These are phyloP conservation scores for Anoplophora glabripennis DNA, from an alignment of 1,140 invertebrate genomes.

Conservation along the genomic window DNA sequence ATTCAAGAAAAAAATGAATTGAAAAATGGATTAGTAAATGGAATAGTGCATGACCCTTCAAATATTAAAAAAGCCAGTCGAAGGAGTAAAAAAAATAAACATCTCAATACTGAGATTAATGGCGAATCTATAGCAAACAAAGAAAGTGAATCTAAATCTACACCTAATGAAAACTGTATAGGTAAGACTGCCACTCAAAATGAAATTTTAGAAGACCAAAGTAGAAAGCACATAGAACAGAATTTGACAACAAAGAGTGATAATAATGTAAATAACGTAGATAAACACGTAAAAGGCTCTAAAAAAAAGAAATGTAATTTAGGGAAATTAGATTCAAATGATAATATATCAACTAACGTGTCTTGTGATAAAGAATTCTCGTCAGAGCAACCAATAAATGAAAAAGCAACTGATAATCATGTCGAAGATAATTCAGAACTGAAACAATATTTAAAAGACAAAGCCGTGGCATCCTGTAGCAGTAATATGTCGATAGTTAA, in stretches of 20 bases:
- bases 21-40: slow-evolving; percentile 40
- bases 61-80: slow-evolving; percentile 8
- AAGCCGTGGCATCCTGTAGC: no score
- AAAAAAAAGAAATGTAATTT: slow-evolving; percentile 29
- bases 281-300: slow-evolving; percentile 25
- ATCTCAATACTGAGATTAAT: slow-evolving; percentile 5
- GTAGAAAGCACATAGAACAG: not conserved
- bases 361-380: slow-evolving; percentile 14
- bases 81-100: slow-evolving; percentile 20
- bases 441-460: no score
- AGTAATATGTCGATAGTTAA: no score
- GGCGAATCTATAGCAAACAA: slow-evolving; percentile 14
- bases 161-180: not conserved
- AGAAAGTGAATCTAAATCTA: slow-evolving; percentile 1
- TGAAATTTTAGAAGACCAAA: slow-evolving; percentile 10
- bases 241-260: not conserved
- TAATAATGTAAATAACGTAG: slow-evolving; percentile 26
- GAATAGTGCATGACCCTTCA: slow-evolving; percentile 24
- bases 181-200: not conserved
- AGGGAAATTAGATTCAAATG: slow-evolving; percentile 29
- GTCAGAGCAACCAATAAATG: no score
- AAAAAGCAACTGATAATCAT: no score
- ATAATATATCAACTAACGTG: slow-evolving; percentile 13
- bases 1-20: slow-evolving; percentile 1
- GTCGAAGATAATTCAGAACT: no score